Evolutionary conservation across 35 echinoderm and acorn worm species (phyloP).

Genomic region (Apostichopus californicus): DNA sequence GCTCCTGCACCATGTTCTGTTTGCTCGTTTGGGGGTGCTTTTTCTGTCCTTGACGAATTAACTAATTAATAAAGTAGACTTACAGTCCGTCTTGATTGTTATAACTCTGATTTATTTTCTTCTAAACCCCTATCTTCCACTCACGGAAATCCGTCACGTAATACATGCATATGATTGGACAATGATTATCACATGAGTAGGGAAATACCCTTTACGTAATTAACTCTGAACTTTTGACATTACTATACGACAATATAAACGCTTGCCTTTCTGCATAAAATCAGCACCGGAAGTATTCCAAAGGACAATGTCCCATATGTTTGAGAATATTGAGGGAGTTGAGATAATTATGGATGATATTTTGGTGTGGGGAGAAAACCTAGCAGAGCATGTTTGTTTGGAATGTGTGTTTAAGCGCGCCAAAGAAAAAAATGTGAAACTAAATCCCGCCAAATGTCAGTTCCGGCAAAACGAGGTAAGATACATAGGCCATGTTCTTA

Average conservation of each 20-base stretch:
- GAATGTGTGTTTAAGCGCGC: slow-evolving; percentile 22
- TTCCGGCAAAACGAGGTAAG: slow-evolving; percentile 31
- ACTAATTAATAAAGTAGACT: no score
- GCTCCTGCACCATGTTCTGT: no score
- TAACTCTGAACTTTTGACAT: no score
- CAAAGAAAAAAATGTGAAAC: slow-evolving; percentile 42
- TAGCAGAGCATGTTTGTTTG: slow-evolving; percentile 48
- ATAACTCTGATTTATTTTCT: no score
- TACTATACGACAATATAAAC: background rate
- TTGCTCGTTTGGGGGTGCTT: no score
- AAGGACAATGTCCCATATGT: slow-evolving; percentile 47
- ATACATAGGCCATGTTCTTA: slow-evolving; percentile 34
- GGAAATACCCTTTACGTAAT: no score
- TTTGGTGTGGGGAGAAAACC: slow-evolving; percentile 38
- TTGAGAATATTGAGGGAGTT: slow-evolving; percentile 44
- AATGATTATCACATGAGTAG: no score
- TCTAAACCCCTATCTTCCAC: no score
- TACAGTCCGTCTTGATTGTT: no score
- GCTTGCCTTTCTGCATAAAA: slow-evolving; percentile 63
- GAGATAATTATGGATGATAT: slow-evolving; percentile 49
- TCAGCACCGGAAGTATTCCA: slow-evolving; percentile 69
- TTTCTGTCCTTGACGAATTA: no score
- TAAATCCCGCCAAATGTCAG: slow-evolving; percentile 53
- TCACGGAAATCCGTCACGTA: no score
- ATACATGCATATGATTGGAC: no score